phyloP scores from a whole-genome alignment of 2,888 invertebrate species.

The Drosophila meridiana region DNA sequence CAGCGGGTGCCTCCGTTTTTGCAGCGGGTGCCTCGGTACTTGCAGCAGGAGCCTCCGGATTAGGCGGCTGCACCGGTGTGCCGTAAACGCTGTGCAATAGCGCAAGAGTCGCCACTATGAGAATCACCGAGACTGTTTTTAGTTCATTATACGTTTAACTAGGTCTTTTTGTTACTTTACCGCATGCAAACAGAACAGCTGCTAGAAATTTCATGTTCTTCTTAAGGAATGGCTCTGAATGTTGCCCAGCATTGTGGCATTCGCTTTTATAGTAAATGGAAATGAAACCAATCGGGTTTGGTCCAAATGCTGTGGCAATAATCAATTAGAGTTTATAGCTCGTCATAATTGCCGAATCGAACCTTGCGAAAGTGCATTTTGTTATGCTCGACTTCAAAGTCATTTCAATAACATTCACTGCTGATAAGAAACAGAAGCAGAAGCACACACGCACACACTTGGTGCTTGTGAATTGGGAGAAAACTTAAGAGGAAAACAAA shows the following conservation, averaged over 20 bases:
- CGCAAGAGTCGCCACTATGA: slow-evolving; percentile 58
- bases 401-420: slow-evolving; percentile 18
- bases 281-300: background rate
- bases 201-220: slow-evolving; percentile 60
- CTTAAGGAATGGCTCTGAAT: slow-evolving; percentile 5
- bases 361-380: slow-evolving; percentile 9
- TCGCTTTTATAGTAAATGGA: slow-evolving; percentile 60
- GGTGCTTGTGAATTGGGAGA: background rate
- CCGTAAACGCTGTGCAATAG: slow-evolving; percentile 53
- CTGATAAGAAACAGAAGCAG: background rate
- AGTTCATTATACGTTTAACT: slow-evolving; percentile 46
- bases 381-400: slow-evolving; percentile 5
- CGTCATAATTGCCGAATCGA: slow-evolving; percentile 23
- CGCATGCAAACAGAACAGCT: slow-evolving; percentile 54
- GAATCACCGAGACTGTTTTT: slow-evolving; percentile 51
- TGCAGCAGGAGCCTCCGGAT: slow-evolving; percentile 1
- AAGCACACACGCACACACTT: background rate
- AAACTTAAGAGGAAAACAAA: background rate
- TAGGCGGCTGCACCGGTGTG: slow-evolving; percentile 27
- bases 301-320: slow-evolving; percentile 31
- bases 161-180: slow-evolving; percentile 46
- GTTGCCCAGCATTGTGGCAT: background rate
- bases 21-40: background rate
- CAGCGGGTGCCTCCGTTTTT: background rate
- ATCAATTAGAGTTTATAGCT: slow-evolving; percentile 51